These are phyloP conservation scores for Leptinotarsa rubiginosa DNA, from an alignment of 2,888 invertebrate species.

Conservation along the genomic window DNA sequence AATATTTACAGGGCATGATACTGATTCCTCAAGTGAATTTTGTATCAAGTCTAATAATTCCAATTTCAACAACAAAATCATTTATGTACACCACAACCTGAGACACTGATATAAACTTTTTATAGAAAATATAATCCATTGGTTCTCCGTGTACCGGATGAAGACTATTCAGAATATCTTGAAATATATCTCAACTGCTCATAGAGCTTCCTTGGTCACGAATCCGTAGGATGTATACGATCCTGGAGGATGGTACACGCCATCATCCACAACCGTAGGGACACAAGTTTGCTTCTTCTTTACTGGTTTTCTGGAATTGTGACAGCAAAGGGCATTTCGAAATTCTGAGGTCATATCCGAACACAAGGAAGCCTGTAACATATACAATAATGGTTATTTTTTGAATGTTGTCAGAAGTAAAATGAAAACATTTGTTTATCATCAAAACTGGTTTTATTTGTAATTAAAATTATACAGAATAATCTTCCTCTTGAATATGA, in stretches of 20 bases:
- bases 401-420: not conserved
- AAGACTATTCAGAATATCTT: not conserved
- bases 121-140: not conserved
- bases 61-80: no score
- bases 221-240: slow-evolving; percentile 77
- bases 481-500: no score
- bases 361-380: slow-evolving; percentile 75
- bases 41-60: no score
- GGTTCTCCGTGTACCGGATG: not conserved
- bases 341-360: slow-evolving; percentile 81
- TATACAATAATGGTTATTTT: not conserved
- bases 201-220: slow-evolving; percentile 67
- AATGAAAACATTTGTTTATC: no score
- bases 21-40: no score
- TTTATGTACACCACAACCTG: no score
- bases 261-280: slow-evolving; percentile 58
- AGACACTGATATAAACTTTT: no score
- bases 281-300: slow-evolving; percentile 56
- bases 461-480: no score
- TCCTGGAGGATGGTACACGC: slow-evolving; percentile 66
- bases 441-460: no score
- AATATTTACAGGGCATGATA: no score
- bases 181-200: not conserved
- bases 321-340: slow-evolving; percentile 76
- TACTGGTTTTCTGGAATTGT: slow-evolving; percentile 70